phyloP scores from a whole-genome alignment of 2,113 vertebrate genomes.

The Phalacrocorax carbo region DNA sequence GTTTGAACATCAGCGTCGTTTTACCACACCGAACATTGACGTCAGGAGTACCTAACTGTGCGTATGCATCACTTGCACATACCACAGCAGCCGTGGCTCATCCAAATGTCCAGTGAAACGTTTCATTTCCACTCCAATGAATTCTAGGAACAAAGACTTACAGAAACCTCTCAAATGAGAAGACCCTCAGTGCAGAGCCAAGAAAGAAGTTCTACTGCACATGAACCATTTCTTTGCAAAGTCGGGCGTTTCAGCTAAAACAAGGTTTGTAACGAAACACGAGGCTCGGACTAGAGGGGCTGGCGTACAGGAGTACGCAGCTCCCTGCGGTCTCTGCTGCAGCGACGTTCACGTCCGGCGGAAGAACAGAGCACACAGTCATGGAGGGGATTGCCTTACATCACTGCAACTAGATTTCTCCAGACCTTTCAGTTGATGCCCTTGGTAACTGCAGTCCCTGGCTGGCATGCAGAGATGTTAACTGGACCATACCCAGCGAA shows the following conservation, averaged over 20 bases:
- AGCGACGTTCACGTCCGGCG: background rate
- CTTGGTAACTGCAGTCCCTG: background rate
- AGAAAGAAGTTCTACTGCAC: background rate
- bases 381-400: background rate
- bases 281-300: background rate
- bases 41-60: background rate
- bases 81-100: background rate
- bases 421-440: background rate
- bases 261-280: rapidly evolving
- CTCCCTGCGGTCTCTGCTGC: background rate
- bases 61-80: background rate
- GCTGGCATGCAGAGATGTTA: background rate
- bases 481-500: background rate
- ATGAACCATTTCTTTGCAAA: background rate
- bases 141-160: background rate
- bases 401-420: background rate
- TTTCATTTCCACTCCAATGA: background rate
- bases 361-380: background rate
- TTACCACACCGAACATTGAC: background rate
- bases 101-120: background rate
- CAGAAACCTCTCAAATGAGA: background rate
- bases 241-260: background rate
- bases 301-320: rapidly evolving
- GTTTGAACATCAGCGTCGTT: background rate
- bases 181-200: background rate